These are phyloP conservation scores for Gymnorhina tibicen DNA, from an alignment of 2,113 vertebrate species.

Conservation along the genomic window DNA sequence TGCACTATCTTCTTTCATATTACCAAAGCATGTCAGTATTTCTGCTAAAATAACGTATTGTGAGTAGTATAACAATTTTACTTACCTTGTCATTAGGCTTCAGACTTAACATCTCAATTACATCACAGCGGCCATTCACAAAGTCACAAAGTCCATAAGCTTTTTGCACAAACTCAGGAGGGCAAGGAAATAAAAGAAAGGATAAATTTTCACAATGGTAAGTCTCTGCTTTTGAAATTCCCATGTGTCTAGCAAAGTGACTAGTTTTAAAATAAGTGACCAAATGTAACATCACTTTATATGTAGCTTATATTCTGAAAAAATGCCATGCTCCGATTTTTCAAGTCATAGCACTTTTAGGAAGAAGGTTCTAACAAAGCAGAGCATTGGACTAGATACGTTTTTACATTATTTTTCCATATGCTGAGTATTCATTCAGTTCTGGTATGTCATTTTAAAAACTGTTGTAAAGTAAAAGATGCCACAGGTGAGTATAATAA, in stretches of 20 bases:
- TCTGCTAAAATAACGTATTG: background rate
- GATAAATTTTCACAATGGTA: background rate
- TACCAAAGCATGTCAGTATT: background rate
- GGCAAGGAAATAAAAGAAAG: background rate
- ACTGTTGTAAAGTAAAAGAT: background rate
- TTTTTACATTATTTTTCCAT: background rate
- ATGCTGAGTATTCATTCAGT: background rate
- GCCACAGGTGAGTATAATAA: background rate
- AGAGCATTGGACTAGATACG: background rate
- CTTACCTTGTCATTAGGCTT: background rate
- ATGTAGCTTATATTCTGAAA: background rate
- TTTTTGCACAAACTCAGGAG: background rate
- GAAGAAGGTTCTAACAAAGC: background rate
- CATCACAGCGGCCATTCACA: background rate
- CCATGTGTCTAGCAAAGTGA: background rate
- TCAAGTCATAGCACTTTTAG: background rate
- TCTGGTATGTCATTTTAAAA: background rate
- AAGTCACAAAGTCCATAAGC: background rate
- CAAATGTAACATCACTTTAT: background rate
- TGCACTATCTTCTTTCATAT: background rate
- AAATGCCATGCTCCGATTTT: background rate
- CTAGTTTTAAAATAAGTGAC: background rate
- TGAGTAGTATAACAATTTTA: background rate
- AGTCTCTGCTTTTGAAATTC: background rate
- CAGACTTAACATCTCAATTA: background rate